Evolutionary conservation across 2,113 vertebrate genomes (phyloP), one percentile per base, ranked within the genome.

Genomic region (Pungitius pungitius): DNA sequence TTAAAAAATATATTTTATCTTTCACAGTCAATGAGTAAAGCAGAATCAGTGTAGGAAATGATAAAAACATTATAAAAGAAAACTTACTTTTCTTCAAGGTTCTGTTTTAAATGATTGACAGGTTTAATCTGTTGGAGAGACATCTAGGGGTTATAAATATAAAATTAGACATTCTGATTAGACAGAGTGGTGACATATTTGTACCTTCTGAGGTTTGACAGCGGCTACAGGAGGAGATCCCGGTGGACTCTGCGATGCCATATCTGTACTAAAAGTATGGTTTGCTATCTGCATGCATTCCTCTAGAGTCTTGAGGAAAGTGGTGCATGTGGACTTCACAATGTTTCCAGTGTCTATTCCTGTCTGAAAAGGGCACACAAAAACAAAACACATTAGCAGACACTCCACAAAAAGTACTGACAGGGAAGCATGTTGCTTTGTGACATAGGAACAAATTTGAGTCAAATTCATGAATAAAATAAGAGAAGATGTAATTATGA

Each of bases 271-370:
- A 78, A 99, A 98, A 71, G 96, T 95, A 63, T 88, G 92, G 62
- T 96, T 96, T 82, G 97, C 97, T 66, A 99, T 97, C 92, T 97
- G 95, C 97, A 99, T 99, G 90, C 97, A 99, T 85, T 99, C 97
- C 84, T 99, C 97, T 81, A 99, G 92, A 22, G 97, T 99, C 91
- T 95, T 98, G 80, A 99, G 92, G 73, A 99, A 99, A 40, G 97
- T 99, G 51, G 94, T 95, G 87, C 97, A 99, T 13, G 97, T 99
- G 15, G 97, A 96, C 87, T 95, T 97, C 85, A 99, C 93, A 87
- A 98, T 91, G 80, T 94, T 92, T 78, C 96, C 96, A 85, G 95
- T 92, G 77, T 96, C 95, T 72, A 96, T 88, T 51, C 92, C 93
- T 1, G 83, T 92, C 96, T 99, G 80, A 56, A 70, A 84, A 65